Evolutionary conservation across 2,888 invertebrate species (phyloP), one percentile per base, ranked within the genome.

Genomic region (Agriopis leucophaearia): DNA sequence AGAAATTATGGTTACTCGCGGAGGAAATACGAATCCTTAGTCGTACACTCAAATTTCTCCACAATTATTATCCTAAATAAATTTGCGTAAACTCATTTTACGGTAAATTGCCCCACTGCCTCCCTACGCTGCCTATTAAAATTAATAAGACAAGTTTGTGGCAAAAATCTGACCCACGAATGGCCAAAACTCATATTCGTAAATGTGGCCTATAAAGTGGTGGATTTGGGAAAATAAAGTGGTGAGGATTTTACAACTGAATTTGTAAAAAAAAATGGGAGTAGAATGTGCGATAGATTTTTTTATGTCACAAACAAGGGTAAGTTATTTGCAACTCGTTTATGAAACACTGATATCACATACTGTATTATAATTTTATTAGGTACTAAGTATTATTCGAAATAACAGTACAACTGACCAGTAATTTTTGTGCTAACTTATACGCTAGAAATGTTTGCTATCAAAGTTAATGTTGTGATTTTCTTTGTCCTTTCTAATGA

Each of bases 51-150:
- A 77, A 80, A 81, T 82, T 82, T 81, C 80, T 77, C 74, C 68
- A 75, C 81, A 83, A 83, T 83, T 82, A 83, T 83, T 82, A 83
- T 83, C 80, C 81, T 78, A 78, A 84, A 84, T 81, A 82, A 84
- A 77, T 84, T 83, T 78, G 73, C 74, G 73, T 82, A 80, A 84
- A 84, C 82, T 83, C 82, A 81, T 84, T 84, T 83, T 73, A 78
- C 79, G 82, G 76, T 65, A 80, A 82, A 83, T 83, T 83, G 77
- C 81, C 78, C 70, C 65, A 72, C 75, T 72, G 74, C 74, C 76
- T 74, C 73, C 71, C 75, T 73, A 75, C 76, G 77, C 72, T 73
- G 76, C 75, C 78, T 74, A 82, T 85, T 84, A 83, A 81, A 75
- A 82, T 83, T 82, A 82, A 84, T 82, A 82, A 79, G 78, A 78